phyloP scores from a whole-genome alignment of 92 coral and sea anemone species.

The Parazoanthus darwini region DNA sequence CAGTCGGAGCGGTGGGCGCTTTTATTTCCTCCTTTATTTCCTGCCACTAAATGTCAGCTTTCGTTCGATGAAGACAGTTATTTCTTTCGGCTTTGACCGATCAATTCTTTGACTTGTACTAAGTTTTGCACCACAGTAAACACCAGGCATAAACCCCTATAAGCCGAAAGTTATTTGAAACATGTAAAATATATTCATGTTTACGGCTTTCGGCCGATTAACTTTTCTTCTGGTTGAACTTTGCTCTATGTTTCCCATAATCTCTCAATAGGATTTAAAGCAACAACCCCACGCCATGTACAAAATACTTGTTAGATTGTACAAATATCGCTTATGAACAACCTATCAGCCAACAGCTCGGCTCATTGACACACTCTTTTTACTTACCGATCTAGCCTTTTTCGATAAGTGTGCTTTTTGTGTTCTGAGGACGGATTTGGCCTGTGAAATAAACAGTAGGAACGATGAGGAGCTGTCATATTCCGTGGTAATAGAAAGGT shows the following conservation, averaged over 20 bases:
- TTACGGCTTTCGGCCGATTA: neutral
- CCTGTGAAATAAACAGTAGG: neutral
- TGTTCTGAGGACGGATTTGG: constrained; percentile 15
- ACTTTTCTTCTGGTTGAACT: neutral
- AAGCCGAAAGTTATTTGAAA: neutral
- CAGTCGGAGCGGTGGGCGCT: neutral
- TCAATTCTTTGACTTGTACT: neutral
- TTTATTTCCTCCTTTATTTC: too few relatives aligned
- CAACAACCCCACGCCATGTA: constrained; percentile 8
- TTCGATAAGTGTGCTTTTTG: constrained; percentile 12
- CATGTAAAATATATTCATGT: constrained; percentile 10
- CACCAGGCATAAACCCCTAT: neutral
- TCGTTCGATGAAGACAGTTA: neutral
- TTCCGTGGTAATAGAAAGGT: neutral
- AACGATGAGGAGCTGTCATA: neutral
- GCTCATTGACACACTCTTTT: neutral
- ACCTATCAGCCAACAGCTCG: neutral
- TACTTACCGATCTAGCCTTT: constrained; percentile 19
- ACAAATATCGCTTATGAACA: neutral
- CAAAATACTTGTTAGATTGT: neutral
- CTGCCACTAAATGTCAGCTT: too few relatives aligned
- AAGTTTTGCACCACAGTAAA: neutral
- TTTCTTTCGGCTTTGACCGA: neutral
- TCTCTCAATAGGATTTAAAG: neutral
- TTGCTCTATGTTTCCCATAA: neutral